Evolutionary conservation across 2,888 invertebrate genomes (phyloP).

Genomic region (Melangyna quadrimaculata): DNA sequence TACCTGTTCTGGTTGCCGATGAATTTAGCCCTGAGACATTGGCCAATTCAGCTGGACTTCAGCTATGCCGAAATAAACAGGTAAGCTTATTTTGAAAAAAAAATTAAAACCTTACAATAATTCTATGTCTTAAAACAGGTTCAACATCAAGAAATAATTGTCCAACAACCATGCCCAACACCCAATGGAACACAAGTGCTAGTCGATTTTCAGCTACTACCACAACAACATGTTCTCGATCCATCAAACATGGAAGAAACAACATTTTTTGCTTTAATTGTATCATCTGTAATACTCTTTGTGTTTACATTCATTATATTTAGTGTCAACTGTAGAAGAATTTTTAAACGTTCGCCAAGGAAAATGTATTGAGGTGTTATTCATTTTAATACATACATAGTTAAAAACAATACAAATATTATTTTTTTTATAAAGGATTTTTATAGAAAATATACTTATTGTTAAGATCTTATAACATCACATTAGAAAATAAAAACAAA

Average conservation of each 20-base stretch:
- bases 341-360: slow-evolving; percentile 72
- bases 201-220: slow-evolving; percentile 82
- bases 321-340: slow-evolving; percentile 82
- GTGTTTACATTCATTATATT: slow-evolving; percentile 84
- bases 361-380: slow-evolving; percentile 40
- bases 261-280: slow-evolving; percentile 84
- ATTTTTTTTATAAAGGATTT: slow-evolving; percentile 38
- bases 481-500: slow-evolving; percentile 23
- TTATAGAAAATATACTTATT: slow-evolving; percentile 28
- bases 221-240: slow-evolving; percentile 82
- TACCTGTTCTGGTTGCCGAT: slow-evolving; percentile 85
- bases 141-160: slow-evolving; percentile 92
- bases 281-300: slow-evolving; percentile 85
- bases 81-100: slow-evolving; percentile 81
- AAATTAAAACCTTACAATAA: not conserved
- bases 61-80: slow-evolving; percentile 87
- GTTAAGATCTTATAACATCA: slow-evolving; percentile 25
- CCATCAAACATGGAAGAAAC: slow-evolving; percentile 82
- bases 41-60: slow-evolving; percentile 81
- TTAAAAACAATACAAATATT: slow-evolving; percentile 8
- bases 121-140: slow-evolving; percentile 82
- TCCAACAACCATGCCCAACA: slow-evolving; percentile 90
- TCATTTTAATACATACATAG: not conserved
- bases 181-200: slow-evolving; percentile 89
- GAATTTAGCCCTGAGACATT: slow-evolving; percentile 87